Evolutionary conservation across 1,140 invertebrate species (phyloP), one percentile per base, ranked within the genome.

Genomic region (Pogonognathellus flavescens): DNA sequence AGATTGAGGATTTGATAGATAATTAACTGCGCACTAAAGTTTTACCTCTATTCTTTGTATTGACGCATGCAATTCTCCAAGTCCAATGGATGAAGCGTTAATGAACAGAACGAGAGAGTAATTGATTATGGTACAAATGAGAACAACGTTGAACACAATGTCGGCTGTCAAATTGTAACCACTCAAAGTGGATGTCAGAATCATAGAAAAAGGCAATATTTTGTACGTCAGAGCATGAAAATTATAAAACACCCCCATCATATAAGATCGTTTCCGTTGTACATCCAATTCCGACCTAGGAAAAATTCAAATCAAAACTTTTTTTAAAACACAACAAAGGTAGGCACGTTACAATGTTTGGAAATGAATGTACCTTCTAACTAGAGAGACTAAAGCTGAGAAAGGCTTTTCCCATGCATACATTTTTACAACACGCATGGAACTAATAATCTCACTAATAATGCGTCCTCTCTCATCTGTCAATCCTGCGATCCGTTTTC

Each of bases 381-480:
- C 49, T 6, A 52, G 16, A n/a, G 83, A n/a, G 11, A 87, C 82
- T 10, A 85, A 31, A 20, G 62, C 80, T 60, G 50, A 13, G 84
- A 95, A 95, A 6, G 94, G 93, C 82, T 92, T 93, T 88, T 95
- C 94, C 94, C 94, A 95, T 0, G 93, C 93, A 88, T 95, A 95
- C 94, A 96, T 95, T 91, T 96, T 96, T 20, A 96, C 94, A 0
- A 93, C 92, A 14, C 94, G 88, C 85, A 93, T 96, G 0, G 95
- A 96, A 70, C 93, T 93, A 49, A 98, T 94, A n/a, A 98, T 95
- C 91, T 98, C 96, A 89, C 95, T 96, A 95, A 97, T 97, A 72
- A 97, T 90, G 72, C 94, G 92, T 0, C 98, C 94, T 86, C 97
- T 92, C 88, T 96, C 93, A 90, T 98, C 97, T 0, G 96, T 97